Evolutionary conservation across 2,113 vertebrate species (phyloP), one percentile per base, ranked within the genome.

Genomic region (Riparia riparia): DNA sequence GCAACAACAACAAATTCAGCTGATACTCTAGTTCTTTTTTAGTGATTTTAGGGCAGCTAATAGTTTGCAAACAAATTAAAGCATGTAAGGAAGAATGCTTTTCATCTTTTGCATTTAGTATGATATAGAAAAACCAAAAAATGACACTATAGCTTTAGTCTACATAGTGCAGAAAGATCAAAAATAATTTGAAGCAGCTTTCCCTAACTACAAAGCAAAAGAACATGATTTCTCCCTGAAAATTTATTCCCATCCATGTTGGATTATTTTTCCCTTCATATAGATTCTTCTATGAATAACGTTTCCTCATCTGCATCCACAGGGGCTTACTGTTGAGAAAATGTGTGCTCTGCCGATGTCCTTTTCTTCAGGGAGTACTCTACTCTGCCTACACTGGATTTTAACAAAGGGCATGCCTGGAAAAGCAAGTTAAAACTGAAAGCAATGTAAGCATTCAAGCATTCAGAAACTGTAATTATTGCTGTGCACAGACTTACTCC

Each of bases 361-460:
- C 39, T 83, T 66, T 63, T 64, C 65, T 71, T 84, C 60, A 83
- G 19, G 32, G 51, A 87, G 34, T 39, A 39, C 19, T 53, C 42
- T 29, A 60, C 39, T 83, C 68, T 78, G 81, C 60, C 83, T 60
- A 74, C n/a, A 15, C 24, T 51, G 41, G 29, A 54, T 64, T 86
- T 93, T 71, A 92, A 84, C 34, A 84, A 71, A 51, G 37, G 17
- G 28, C 18, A 82, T 0, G 0, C 28, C 37, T 4, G 41, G 34
- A 64, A 89, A 87, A 87, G 13, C 60, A 93, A 84, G 53, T 65
- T 84, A 77, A 78, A 91, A 63, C 69, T 71, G 53, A 78, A 89
- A 91, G 61, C 44, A 89, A 28, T 2, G 18, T 39, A 77, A 89
- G 86, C 68, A 71, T 74, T 71, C 60, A 64, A 86, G 70, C 82